Conservation (phyloP, 2,797 vertebrate genomes). For the Emys orbicularis region DNA sequence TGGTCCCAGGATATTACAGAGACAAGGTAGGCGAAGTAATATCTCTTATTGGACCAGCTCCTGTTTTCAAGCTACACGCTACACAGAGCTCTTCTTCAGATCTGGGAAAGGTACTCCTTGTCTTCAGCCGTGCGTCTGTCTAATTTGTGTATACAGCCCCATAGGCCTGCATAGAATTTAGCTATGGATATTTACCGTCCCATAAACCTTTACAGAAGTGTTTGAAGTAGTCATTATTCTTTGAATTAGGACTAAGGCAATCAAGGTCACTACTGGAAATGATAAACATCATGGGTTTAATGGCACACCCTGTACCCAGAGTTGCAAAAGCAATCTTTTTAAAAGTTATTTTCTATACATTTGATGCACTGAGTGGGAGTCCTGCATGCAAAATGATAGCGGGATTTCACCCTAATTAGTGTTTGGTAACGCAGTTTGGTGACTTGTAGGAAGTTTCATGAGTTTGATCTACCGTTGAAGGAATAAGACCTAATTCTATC, state of each 20-base stretch:
- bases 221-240: not conserved
- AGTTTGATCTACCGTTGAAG: conserved; percentile 47
- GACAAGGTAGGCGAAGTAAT: not conserved
- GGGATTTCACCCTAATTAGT: conserved; percentile 13
- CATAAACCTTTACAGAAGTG: fast-evolving
- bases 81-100: not conserved
- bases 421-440: not conserved
- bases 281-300: not conserved
- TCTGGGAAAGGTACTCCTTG: not conserved
- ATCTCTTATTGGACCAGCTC: not conserved
- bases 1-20: not conserved
- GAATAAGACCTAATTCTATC: conserved; percentile 59
- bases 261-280: not conserved
- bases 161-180: fast-evolving
- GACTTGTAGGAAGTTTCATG: conserved; percentile 42
- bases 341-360: not conserved
- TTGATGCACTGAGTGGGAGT: not conserved
- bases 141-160: not conserved
- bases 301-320: not conserved
- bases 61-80: too few species aligned
- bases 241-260: not conserved
- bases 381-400: not conserved
- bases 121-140: not conserved
- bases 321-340: not conserved
- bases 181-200: not conserved